Evolutionary conservation across 1,140 invertebrate genomes (phyloP).

Genomic region (Cheumatopsyche charites): DNA sequence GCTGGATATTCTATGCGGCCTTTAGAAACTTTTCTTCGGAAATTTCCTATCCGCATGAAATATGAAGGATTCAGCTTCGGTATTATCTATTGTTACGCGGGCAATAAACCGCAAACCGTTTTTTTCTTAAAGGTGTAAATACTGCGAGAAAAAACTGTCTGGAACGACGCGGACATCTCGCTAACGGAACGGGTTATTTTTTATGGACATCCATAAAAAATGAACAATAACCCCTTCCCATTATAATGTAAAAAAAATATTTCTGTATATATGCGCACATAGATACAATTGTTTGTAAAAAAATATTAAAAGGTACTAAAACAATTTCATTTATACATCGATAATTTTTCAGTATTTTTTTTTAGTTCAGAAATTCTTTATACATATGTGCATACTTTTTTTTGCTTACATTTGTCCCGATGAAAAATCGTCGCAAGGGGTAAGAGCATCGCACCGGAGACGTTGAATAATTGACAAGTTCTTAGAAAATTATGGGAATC

Average conservation of each 20-base stretch:
- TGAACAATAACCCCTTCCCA: not conserved
- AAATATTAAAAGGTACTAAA: too few relatives aligned
- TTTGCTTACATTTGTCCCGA: not conserved
- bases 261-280: not conserved
- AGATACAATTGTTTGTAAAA: too few relatives aligned
- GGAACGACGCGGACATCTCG: constrained; percentile 16
- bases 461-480: constrained; percentile 35
- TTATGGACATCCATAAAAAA: constrained; percentile 10
- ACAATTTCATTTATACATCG: not conserved
- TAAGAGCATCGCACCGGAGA: constrained; percentile 13
- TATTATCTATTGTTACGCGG: constrained; percentile 31
- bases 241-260: not conserved
- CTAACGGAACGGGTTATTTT: constrained; percentile 26
- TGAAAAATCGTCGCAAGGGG: constrained; percentile 15
- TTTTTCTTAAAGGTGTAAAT: constrained; percentile 35
- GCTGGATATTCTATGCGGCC: not conserved
- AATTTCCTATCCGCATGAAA: constrained; percentile 11
- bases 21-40: not conserved
- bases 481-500: constrained; percentile 31
- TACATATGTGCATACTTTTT: not conserved
- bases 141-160: not conserved
- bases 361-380: not conserved
- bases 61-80: constrained; percentile 26
- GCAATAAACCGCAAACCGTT: constrained; percentile 27
- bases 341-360: not conserved